phyloP scores from a whole-genome alignment of 2,888 invertebrate species.

The Elaeidobius kamerunicus region DNA sequence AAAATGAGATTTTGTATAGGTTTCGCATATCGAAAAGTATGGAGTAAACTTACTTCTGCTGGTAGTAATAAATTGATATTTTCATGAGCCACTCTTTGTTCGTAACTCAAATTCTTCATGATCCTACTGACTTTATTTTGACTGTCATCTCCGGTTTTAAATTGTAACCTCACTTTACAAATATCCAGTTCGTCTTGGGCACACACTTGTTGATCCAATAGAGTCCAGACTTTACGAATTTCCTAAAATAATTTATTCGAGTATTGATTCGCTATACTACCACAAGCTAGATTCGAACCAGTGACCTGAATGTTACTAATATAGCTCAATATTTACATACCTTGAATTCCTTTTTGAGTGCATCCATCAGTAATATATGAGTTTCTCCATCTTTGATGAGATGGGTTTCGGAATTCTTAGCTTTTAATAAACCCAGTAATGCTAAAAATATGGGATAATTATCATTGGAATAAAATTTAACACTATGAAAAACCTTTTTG shows the following conservation, averaged over 20 bases:
- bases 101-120: slow-evolving; percentile 44
- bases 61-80: slow-evolving; percentile 47
- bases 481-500: not conserved
- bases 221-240: slow-evolving; percentile 44
- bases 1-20: no score
- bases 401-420: slow-evolving; percentile 43
- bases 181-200: slow-evolving; percentile 71
- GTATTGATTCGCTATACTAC: no score
- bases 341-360: slow-evolving; percentile 64
- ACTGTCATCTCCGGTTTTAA: slow-evolving; percentile 44
- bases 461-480: slow-evolving; percentile 3
- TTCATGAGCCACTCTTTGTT: slow-evolving; percentile 44
- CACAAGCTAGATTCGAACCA: no score
- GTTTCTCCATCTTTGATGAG: slow-evolving; percentile 51
- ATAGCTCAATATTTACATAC: no score
- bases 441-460: slow-evolving; percentile 46
- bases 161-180: slow-evolving; percentile 60
- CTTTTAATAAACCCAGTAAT: slow-evolving; percentile 48
- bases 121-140: slow-evolving; percentile 31
- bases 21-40: no score
- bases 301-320: no score
- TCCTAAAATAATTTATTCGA: slow-evolving; percentile 37
- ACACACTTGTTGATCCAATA: slow-evolving; percentile 49
- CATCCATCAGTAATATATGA: slow-evolving; percentile 58
- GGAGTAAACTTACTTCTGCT: slow-evolving; percentile 46